Conservation (phyloP, 2,113 vertebrate genomes). For the Erythrocebus patas region DNA sequence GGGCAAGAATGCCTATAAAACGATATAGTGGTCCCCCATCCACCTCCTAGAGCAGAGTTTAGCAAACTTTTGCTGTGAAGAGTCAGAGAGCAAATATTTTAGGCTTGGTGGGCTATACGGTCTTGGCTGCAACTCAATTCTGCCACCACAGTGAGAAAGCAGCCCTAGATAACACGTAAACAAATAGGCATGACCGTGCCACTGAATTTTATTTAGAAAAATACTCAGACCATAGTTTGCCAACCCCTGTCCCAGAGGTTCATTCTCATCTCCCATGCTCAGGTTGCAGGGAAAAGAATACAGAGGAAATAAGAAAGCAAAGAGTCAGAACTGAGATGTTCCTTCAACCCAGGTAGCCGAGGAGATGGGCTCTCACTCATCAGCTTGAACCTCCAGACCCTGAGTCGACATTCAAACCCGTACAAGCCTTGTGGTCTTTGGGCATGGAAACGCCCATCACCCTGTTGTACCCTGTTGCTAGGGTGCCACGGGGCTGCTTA, state of each 20-base stretch:
- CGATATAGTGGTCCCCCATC: background rate
- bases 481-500: background rate
- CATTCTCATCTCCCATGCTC: background rate
- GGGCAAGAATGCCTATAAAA: slow-evolving; percentile 22
- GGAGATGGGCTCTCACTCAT: too few relatives aligned
- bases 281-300: background rate
- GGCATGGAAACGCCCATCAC: background rate
- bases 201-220: background rate
- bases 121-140: background rate
- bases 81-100: background rate
- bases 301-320: background rate
- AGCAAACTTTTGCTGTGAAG: background rate
- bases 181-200: background rate
- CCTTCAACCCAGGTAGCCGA: background rate
- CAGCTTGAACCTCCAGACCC: background rate
- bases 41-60: background rate
- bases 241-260: background rate
- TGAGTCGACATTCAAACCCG: background rate
- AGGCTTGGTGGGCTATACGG: background rate
- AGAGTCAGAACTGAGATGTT: background rate
- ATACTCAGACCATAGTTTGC: background rate
- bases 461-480: background rate
- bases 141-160: background rate
- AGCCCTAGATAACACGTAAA: background rate
- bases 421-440: background rate